Evolutionary conservation across 2,797 vertebrate genomes (phyloP).

Genomic region (Eleutherodactylus coqui): DNA sequence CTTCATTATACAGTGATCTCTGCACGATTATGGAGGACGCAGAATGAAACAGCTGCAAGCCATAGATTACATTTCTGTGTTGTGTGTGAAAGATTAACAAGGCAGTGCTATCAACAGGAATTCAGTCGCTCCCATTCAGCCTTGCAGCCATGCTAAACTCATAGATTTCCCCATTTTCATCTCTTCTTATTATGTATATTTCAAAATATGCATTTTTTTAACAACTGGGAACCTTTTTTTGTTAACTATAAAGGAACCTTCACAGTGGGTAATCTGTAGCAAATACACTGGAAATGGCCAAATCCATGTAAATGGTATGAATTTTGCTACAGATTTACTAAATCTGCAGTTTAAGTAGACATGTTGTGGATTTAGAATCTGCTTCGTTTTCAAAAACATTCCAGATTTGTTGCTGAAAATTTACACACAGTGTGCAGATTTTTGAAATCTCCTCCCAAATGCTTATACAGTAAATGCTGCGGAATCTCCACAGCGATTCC

Average conservation of each 20-base stretch:
- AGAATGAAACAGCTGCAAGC: slow-evolving; percentile 60
- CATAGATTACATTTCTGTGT: slow-evolving; percentile 56
- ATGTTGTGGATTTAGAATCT: too few relatives aligned
- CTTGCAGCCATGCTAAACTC: slow-evolving; percentile 38
- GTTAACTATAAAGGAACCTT: background rate
- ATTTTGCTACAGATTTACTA: too few relatives aligned
- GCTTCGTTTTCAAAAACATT: too few relatives aligned
- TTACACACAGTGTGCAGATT: too few relatives aligned
- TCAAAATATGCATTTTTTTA: slow-evolving; percentile 13
- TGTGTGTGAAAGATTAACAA: slow-evolving; percentile 62
- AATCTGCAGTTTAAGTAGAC: too few relatives aligned
- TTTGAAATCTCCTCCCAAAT: too few relatives aligned
- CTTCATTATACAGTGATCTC: slow-evolving; percentile 42
- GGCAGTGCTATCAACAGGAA: slow-evolving; percentile 51
- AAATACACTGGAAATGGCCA: too few relatives aligned
- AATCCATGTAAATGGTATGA: too few relatives aligned
- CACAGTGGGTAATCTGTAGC: too few relatives aligned
- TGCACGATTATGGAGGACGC: slow-evolving; percentile 9
- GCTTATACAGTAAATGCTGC: too few relatives aligned
- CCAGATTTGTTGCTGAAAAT: too few relatives aligned
- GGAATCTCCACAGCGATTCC: too few relatives aligned
- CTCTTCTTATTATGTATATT: slow-evolving; percentile 22
- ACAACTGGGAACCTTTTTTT: background rate
- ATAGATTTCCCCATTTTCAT: slow-evolving; percentile 29
- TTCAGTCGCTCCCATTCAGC: slow-evolving; percentile 54